Conservation (phyloP, 2,797 vertebrate genomes). For the Neomorphus geoffroyi region DNA sequence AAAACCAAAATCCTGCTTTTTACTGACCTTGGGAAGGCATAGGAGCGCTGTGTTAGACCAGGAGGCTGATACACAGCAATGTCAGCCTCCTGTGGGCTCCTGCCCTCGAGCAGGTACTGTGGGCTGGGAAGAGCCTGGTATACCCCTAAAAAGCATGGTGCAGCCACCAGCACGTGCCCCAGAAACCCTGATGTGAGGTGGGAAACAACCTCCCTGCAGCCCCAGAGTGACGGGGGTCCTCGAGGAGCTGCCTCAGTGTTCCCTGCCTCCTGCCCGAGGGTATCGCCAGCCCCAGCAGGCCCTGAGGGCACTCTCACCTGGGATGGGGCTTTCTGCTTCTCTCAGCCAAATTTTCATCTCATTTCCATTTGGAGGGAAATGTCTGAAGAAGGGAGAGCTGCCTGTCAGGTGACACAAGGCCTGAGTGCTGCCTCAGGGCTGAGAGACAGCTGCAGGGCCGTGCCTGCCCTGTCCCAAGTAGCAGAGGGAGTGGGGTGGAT, state of each 20-base stretch:
- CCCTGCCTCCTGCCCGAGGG: rapidly evolving
- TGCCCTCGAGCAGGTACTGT: not conserved
- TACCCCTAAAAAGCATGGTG: not conserved
- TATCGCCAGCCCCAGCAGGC: rapidly evolving
- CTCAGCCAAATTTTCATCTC: not conserved
- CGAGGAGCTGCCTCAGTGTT: rapidly evolving
- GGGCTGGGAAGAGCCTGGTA: rapidly evolving
- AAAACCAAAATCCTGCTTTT: not conserved
- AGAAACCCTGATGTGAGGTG: not conserved
- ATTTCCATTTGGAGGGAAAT: not conserved
- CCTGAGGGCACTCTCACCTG: rapidly evolving
- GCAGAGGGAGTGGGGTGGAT: rapidly evolving
- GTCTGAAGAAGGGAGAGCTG: not conserved
- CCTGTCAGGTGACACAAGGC: rapidly evolving
- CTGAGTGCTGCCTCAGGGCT: rapidly evolving
- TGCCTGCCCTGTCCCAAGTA: not conserved
- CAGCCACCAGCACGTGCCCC: rapidly evolving
- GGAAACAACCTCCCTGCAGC: not conserved
- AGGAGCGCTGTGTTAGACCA: not conserved
- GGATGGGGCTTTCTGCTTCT: rapidly evolving
- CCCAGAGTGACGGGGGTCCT: rapidly evolving
- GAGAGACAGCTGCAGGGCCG: not conserved
- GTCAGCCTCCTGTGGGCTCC: not conserved
- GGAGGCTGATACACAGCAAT: not conserved
- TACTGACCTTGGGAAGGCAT: rapidly evolving